Percentiles rank a stretch among this genome's conserved stretches.
phyloP scores from a whole-genome alignment of 1,140 invertebrate genomes.

The Sminthurinus signatus region DNA sequence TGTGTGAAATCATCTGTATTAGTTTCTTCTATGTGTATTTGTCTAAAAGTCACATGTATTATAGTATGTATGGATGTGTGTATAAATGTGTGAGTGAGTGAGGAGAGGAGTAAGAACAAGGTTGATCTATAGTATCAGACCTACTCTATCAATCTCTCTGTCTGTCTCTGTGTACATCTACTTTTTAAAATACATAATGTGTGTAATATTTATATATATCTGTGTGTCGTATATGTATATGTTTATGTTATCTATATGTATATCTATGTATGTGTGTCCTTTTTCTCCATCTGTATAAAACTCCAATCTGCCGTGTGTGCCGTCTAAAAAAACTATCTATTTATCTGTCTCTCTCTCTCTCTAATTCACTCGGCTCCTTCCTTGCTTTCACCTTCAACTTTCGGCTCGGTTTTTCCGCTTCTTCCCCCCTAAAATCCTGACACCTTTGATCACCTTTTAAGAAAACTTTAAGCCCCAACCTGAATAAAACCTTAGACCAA shows the following conservation, averaged over 20 bases:
- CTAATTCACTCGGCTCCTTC: slow-evolving; percentile 37
- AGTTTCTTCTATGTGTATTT: too few species aligned
- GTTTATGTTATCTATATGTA: slow-evolving; percentile 23
- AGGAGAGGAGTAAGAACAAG: too few species aligned
- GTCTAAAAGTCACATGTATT: too few species aligned
- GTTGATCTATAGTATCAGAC: too few species aligned
- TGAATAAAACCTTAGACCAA: too few species aligned
- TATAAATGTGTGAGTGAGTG: too few species aligned
- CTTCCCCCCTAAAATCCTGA: slow-evolving; percentile 3
- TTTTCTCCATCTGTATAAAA: slow-evolving; percentile 39
- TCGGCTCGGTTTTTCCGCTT: slow-evolving; percentile 24
- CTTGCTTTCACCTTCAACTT: slow-evolving; percentile 36
- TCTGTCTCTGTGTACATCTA: too few species aligned
- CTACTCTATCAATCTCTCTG: too few species aligned
- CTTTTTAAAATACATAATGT: too few species aligned
- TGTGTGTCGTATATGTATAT: neutral
- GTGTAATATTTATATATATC: neutral
- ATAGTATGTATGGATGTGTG: too few species aligned
- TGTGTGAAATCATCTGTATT: too few species aligned
- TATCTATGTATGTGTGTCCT: slow-evolving; percentile 35
- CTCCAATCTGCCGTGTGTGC: slow-evolving; percentile 36
- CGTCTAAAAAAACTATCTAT: slow-evolving; percentile 28
- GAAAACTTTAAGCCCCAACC: too few species aligned
- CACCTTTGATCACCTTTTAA: neutral
- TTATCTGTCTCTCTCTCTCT: slow-evolving; percentile 39